Evolutionary conservation across 1,140 invertebrate species (phyloP).

Genomic region (Ceratina australensis): DNA sequence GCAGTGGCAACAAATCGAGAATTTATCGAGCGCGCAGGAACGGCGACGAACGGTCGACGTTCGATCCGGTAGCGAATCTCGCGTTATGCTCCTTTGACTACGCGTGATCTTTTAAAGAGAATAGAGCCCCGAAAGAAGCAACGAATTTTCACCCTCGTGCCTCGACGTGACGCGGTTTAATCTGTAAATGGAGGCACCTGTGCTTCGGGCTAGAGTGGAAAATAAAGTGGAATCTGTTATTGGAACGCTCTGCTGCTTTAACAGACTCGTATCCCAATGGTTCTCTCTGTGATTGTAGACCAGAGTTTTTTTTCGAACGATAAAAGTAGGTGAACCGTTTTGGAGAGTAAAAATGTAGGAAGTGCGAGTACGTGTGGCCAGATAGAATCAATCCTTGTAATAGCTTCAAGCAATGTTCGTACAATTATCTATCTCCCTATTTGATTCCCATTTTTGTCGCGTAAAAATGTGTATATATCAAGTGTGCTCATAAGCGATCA

Average conservation of each 20-base stretch:
- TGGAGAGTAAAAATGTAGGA: not conserved
- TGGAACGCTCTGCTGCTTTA: conserved; percentile 8
- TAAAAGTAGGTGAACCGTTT: not conserved
- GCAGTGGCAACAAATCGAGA: conserved; percentile 33
- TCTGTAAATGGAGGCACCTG: conserved; percentile 22
- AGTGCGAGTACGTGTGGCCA: too few species aligned
- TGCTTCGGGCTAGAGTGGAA: conserved; percentile 16
- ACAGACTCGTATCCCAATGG: conserved; percentile 10
- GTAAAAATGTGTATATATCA: too few species aligned
- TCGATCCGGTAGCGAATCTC: not conserved
- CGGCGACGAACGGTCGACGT: not conserved
- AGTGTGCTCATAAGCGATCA: too few species aligned
- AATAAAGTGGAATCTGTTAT: conserved; percentile 26
- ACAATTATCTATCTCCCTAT: too few species aligned
- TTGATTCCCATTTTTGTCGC: too few species aligned
- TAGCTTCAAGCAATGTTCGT: too few species aligned
- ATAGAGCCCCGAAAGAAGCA: not conserved
- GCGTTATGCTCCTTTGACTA: conserved; percentile 10
- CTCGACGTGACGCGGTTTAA: conserved; percentile 18
- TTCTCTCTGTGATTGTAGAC: not conserved
- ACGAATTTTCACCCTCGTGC: not conserved
- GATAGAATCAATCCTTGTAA: too few species aligned
- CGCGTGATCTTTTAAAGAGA: conserved; percentile 36
- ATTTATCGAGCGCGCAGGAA: conserved; percentile 40
- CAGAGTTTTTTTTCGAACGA: not conserved